These are phyloP conservation scores for Turritopsis dohrnii DNA, from an alignment of 30 jellyfish, hydroid and myxozoan species.

Conservation along the genomic window DNA sequence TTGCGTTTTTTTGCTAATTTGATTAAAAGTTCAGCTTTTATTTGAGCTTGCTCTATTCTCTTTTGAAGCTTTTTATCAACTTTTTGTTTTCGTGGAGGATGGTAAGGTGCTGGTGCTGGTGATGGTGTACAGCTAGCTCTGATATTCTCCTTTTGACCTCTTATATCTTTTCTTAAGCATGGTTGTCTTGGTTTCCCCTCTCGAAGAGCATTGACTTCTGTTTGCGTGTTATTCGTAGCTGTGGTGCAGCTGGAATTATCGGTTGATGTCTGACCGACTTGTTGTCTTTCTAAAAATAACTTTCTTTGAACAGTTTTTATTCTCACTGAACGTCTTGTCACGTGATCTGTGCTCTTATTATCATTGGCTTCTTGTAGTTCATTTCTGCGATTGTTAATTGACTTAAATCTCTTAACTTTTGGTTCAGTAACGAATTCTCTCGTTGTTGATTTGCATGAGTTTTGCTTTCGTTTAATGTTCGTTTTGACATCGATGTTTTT, in stretches of 20 bases:
- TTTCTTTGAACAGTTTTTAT: not conserved
- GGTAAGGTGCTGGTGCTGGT: not conserved
- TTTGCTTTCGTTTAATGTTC: not conserved
- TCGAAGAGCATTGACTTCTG: not conserved
- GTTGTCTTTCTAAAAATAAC: not conserved
- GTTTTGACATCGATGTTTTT: not conserved
- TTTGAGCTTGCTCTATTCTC: conserved; percentile 8
- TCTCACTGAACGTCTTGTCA: not conserved
- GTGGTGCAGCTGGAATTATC: not conserved
- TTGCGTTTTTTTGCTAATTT: not conserved
- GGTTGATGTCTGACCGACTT: not conserved
- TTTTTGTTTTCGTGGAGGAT: not conserved
- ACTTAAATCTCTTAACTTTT: not conserved
- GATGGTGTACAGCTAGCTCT: not conserved
- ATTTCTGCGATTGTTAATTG: not conserved
- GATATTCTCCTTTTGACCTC: not conserved
- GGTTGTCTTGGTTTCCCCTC: not conserved
- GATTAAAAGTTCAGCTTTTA: not conserved
- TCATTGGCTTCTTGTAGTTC: not conserved
- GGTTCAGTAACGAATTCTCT: not conserved
- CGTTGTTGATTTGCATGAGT: not conserved
- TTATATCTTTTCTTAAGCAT: not conserved
- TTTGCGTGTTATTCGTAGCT: not conserved
- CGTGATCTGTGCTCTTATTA: not conserved
- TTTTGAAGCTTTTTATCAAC: not conserved